These are phyloP conservation scores for Phortica magna DNA, from an alignment of 2,888 invertebrate species.

Conservation along the genomic window DNA sequence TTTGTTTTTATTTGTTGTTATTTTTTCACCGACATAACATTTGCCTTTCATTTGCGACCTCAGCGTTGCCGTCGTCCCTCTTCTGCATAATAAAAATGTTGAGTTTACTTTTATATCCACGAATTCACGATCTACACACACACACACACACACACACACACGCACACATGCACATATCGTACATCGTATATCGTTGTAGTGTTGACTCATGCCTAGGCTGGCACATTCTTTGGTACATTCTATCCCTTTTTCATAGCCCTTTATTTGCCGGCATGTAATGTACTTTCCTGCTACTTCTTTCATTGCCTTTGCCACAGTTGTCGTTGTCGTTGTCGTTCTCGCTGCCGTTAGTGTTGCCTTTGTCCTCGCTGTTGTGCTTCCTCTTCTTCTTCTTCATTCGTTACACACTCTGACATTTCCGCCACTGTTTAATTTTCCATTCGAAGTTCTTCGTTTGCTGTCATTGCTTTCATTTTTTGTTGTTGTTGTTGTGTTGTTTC, in stretches of 20 bases:
- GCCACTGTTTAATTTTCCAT: constrained; percentile 68
- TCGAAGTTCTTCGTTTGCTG: constrained; percentile 44
- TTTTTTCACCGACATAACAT: constrained; percentile 56
- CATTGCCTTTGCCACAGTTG: neutral
- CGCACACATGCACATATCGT: neutral
- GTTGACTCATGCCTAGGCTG: neutral
- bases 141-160: neutral
- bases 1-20: neutral
- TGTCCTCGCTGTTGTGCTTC: constrained; percentile 50
- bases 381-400: constrained; percentile 52
- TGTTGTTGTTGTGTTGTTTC: neutral
- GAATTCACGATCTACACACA: constrained; percentile 21
- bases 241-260: neutral
- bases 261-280: neutral
- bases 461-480: constrained; percentile 8
- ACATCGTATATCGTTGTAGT: neutral
- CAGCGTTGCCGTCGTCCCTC: constrained; percentile 32
- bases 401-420: constrained; percentile 60
- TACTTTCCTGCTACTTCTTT: neutral
- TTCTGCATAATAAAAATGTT: constrained; percentile 70
- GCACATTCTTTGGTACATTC: neutral
- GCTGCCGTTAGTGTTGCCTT: constrained; percentile 19
- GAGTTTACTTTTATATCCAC: constrained; percentile 60
- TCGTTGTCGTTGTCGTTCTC: neutral
- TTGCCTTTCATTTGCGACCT: constrained; percentile 69